Conservation (phyloP, 1,140 invertebrate genomes). For the Drosophila carrolli region DNA sequence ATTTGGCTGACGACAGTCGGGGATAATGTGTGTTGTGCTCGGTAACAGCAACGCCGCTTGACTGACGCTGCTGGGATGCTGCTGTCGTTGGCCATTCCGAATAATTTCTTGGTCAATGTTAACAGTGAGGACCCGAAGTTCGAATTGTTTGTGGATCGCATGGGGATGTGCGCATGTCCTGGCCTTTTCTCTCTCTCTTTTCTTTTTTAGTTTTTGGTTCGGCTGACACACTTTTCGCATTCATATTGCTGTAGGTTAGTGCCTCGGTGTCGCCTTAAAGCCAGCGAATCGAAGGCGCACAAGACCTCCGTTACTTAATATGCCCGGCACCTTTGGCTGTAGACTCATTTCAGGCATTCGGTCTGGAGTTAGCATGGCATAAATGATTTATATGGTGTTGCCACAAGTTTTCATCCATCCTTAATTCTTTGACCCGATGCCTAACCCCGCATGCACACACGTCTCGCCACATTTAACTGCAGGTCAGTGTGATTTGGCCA, state of each 20-base stretch:
- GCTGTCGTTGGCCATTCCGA: conserved; percentile 17
- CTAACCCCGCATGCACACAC: conserved; percentile 17
- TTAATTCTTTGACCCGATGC: conserved; percentile 45
- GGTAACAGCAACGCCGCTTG: conserved; percentile 78
- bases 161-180: conserved; percentile 46
- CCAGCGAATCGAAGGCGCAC: conserved; percentile 20
- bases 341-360: conserved; percentile 32
- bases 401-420: conserved; percentile 71
- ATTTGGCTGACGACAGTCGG: conserved; percentile 5
- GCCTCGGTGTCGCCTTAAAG: conserved; percentile 50
- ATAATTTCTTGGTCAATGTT: conserved; percentile 77
- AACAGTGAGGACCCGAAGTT: conserved; percentile 48
- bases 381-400: conserved; percentile 75
- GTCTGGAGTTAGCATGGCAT: conserved; percentile 68
- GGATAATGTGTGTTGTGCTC: conserved; percentile 69
- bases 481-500: conserved; percentile 79
- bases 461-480: conserved; percentile 61
- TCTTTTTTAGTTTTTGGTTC: conserved; percentile 16
- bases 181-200: conserved; percentile 1
- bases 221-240: conserved; percentile 69
- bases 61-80: conserved; percentile 68
- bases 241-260: conserved; percentile 76
- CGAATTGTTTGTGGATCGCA: conserved; percentile 75
- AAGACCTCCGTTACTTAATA: conserved; percentile 68
- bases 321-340: conserved; percentile 66